Conservation (phyloP, 2,113 vertebrate genomes). For the Campylomormyrus numenius region DNA sequence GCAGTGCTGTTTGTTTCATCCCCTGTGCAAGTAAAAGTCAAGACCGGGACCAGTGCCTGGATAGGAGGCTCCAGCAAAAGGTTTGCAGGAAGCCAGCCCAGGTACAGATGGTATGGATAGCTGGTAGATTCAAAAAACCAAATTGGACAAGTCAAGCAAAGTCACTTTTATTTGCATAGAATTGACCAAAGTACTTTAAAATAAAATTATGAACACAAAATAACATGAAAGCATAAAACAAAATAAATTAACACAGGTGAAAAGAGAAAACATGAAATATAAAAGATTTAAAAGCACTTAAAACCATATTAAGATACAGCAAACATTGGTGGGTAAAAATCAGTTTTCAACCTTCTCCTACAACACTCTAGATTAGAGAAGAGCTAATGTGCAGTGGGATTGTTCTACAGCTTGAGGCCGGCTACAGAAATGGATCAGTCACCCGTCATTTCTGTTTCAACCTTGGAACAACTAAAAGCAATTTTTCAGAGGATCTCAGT, state of each 20-base stretch:
- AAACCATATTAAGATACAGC: not conserved
- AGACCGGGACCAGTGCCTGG: not conserved
- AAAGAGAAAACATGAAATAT: not conserved
- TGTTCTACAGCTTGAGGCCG: not conserved
- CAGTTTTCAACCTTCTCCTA: not conserved
- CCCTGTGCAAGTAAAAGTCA: not conserved
- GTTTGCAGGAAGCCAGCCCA: not conserved
- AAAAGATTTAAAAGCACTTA: not conserved
- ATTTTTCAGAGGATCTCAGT: not conserved
- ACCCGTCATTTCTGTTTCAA: not conserved
- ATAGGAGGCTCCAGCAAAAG: not conserved
- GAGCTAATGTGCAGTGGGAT: not conserved
- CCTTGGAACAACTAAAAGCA: not conserved
- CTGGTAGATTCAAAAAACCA: not conserved
- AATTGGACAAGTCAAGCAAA: not conserved
- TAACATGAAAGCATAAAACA: not conserved
- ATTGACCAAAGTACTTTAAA: not conserved
- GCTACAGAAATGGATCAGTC: not conserved
- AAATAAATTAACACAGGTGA: not conserved
- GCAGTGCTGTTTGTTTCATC: no score
- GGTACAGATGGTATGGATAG: not conserved
- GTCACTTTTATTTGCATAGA: not conserved
- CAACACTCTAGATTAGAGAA: not conserved
- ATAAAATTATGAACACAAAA: not conserved
- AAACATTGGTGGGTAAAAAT: not conserved